phyloP scores from a whole-genome alignment of 1,140 invertebrate species.

The Bombus fervidus region DNA sequence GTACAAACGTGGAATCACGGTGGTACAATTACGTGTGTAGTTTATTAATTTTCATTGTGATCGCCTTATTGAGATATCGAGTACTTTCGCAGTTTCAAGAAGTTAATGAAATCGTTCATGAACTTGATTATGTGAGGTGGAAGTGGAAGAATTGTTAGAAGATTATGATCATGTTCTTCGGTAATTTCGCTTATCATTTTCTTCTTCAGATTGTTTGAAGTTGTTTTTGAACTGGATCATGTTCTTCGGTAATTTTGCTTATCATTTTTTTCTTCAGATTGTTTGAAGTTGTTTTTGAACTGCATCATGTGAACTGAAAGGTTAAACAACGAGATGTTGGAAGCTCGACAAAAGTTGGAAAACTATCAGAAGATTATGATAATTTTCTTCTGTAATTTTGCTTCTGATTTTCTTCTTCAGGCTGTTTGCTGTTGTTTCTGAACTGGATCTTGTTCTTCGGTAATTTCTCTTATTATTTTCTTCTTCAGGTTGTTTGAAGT shows the following conservation, averaged over 20 bases:
- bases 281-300: too few relatives aligned
- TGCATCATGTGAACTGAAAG: fast-evolving
- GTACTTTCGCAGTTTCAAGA: background rate
- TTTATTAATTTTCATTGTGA: background rate
- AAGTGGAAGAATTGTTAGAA: too few relatives aligned
- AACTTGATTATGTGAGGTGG: background rate
- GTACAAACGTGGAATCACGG: background rate
- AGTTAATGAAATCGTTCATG: background rate
- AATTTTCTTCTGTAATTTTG: fast-evolving
- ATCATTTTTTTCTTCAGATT: too few relatives aligned
- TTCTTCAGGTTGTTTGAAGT: too few relatives aligned
- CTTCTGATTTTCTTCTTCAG: too few relatives aligned
- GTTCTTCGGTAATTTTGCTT: fast-evolving
- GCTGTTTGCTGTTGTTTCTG: too few relatives aligned
- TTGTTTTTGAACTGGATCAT: background rate
- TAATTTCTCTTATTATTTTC: too few relatives aligned
- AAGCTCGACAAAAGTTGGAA: too few relatives aligned
- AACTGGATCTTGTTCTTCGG: fast-evolving
- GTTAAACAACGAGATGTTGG: too few relatives aligned
- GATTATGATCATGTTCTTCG: background rate
- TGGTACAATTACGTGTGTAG: background rate
- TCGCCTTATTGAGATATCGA: fast-evolving
- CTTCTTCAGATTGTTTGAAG: fast-evolving
- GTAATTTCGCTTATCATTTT: background rate
- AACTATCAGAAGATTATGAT: too few relatives aligned